Percentiles rank a stretch among this genome's conserved stretches.
Evolutionary conservation across 2,113 vertebrate species (phyloP).

Genomic region (Ovis canadensis): DNA sequence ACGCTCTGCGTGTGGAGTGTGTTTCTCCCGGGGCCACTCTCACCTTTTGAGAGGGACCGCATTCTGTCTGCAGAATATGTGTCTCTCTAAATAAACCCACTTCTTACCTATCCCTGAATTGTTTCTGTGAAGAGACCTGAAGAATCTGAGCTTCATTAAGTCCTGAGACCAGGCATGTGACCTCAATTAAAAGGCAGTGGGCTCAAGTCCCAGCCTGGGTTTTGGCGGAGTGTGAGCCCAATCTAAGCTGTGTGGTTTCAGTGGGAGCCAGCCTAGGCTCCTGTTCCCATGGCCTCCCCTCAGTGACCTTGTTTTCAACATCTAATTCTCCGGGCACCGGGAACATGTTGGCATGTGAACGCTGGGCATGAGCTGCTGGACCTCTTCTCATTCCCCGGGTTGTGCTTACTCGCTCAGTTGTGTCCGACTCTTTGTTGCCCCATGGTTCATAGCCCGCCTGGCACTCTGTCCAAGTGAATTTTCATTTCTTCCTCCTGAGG

Average conservation of each 20-base stretch:
- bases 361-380: background rate
- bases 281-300: background rate
- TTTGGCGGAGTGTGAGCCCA: background rate
- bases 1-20: background rate
- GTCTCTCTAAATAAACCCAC: background rate
- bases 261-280: background rate
- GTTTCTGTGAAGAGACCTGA: background rate
- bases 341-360: background rate
- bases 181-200: background rate
- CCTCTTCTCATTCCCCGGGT: background rate
- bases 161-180: background rate
- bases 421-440: background rate
- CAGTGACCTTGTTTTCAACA: background rate
- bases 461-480: background rate
- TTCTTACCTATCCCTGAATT: background rate
- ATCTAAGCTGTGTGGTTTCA: background rate
- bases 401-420: background rate
- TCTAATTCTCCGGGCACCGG: accelerated
- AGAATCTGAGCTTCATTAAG: background rate
- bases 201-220: background rate
- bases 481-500: background rate
- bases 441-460: background rate
- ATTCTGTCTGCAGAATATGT: background rate
- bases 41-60: background rate
- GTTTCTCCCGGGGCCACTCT: background rate